These are phyloP conservation scores for Oryzias curvinotus DNA, from an alignment of 2,113 vertebrate species.

Conservation along the genomic window DNA sequence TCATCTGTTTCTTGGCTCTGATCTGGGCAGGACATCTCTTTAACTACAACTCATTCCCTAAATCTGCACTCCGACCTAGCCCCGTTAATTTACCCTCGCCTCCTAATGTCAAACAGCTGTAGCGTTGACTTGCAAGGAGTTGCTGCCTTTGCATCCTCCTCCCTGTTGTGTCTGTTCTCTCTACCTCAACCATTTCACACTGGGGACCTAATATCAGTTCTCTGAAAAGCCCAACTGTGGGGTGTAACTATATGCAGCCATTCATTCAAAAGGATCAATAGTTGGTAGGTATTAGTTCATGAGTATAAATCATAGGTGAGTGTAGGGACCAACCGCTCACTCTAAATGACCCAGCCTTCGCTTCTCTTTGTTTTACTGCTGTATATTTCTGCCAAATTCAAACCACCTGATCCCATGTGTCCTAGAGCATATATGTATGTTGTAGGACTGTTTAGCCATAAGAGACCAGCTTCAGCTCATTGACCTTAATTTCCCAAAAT, in stretches of 20 bases:
- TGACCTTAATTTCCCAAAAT: too few species aligned
- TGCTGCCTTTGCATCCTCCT: constrained; percentile 25
- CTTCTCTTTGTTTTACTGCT: too few species aligned
- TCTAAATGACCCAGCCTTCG: too few species aligned
- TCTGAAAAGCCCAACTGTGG: not conserved
- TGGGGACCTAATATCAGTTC: constrained; percentile 31
- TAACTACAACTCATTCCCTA: constrained; percentile 43
- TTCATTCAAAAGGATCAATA: constrained; percentile 34
- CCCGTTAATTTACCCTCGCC: constrained; percentile 47
- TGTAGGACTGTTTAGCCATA: too few species aligned
- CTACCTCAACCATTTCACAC: constrained; percentile 20
- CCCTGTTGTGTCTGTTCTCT: constrained; percentile 3
- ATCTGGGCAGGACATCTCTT: constrained; percentile 30
- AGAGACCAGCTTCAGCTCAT: too few species aligned
- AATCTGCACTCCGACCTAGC: constrained; percentile 39
- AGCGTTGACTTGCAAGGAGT: constrained; percentile 21
- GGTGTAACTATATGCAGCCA: not conserved
- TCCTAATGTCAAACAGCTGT: constrained; percentile 74
- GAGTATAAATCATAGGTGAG: constrained; percentile 37
- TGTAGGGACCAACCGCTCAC: constrained; percentile 9
- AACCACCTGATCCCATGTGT: too few species aligned
- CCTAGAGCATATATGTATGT: too few species aligned
- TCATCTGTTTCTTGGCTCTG: constrained; percentile 40
- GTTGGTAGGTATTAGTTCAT: constrained; percentile 5
- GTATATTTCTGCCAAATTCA: too few species aligned